Evolutionary conservation across 2,797 vertebrate species (phyloP).

Genomic region (Hapalemur alaotrensis): DNA sequence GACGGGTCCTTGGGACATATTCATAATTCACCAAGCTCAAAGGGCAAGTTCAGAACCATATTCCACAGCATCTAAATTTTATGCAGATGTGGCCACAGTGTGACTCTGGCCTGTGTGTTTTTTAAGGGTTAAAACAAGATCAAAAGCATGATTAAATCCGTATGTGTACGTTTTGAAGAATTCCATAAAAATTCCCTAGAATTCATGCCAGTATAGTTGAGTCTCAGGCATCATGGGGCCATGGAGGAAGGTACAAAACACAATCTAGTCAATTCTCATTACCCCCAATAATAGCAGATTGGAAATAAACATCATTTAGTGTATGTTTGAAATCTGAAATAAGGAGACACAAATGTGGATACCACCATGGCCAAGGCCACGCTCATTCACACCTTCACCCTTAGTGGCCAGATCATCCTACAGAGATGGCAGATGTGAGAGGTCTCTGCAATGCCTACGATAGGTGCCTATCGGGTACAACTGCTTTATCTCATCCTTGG

Average conservation of each 20-base stretch:
- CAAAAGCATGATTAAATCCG: not conserved
- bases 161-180: not conserved
- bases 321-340: not conserved
- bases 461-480: not conserved
- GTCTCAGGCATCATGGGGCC: not conserved
- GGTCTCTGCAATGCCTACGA: not conserved
- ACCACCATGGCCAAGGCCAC: not conserved
- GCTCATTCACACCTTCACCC: fast-evolving
- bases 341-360: not conserved
- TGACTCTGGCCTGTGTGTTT: not conserved
- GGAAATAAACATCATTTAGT: not conserved
- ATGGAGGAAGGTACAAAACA: not conserved
- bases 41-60: conserved; percentile 37
- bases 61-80: conserved; percentile 2
- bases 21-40: conserved; percentile 24
- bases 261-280: not conserved
- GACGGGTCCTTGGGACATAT: conserved; percentile 21
- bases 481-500: not conserved
- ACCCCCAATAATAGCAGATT: not conserved
- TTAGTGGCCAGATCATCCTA: not conserved
- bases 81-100: not conserved
- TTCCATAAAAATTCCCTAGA: not conserved
- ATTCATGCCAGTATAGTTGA: not conserved
- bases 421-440: not conserved
- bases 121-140: conserved; percentile 13